Evolutionary conservation across 92 coral and sea anemone genomes (phyloP).

Genomic region (Umimayanthus kanabou): DNA sequence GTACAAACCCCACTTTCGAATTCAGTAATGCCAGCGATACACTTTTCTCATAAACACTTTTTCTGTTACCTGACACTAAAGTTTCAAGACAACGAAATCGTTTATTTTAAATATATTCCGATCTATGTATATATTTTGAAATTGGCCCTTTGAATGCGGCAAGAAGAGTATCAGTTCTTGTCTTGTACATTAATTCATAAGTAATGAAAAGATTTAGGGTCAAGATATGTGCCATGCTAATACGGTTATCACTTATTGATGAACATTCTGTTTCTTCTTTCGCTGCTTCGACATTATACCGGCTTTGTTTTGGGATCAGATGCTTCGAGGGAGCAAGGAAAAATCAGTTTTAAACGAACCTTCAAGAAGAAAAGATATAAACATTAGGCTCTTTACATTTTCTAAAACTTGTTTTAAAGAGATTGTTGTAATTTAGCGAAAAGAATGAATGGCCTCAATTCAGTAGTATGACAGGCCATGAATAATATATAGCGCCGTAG

Average conservation of each 20-base stretch:
- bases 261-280: background rate
- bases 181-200: constrained; percentile 18
- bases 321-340: background rate
- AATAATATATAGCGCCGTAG: constrained; percentile 6
- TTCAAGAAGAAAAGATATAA: background rate
- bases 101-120: background rate
- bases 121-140: background rate
- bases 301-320: background rate
- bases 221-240: background rate
- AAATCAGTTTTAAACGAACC: background rate
- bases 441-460: background rate
- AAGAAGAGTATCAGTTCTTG: background rate
- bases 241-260: constrained; percentile 12
- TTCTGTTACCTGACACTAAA: background rate
- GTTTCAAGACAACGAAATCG: background rate
- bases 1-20: background rate
- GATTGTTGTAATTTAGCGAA: constrained; percentile 9
- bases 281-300: background rate
- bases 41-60: background rate
- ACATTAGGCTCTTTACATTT: constrained; percentile 6
- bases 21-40: background rate
- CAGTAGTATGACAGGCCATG: background rate
- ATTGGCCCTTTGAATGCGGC: background rate
- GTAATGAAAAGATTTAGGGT: background rate
- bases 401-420: constrained; percentile 19